phyloP scores from a whole-genome alignment of 2,888 invertebrate species.

The Meiosimyza platycephala region DNA sequence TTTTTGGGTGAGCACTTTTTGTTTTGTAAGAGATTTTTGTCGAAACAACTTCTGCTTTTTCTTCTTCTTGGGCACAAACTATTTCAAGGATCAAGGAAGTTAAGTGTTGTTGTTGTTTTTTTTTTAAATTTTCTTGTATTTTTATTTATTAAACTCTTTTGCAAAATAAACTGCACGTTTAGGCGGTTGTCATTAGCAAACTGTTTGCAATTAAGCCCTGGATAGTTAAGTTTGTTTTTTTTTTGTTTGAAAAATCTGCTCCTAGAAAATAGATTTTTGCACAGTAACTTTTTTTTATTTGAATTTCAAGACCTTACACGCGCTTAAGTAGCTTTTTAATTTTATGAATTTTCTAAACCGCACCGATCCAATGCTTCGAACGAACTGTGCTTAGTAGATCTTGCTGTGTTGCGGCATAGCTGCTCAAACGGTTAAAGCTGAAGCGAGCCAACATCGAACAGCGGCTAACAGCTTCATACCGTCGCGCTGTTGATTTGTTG shows the following conservation, averaged over 20 bases:
- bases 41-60: neutral
- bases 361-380: conserved; percentile 1
- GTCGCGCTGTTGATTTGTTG: too few relatives aligned
- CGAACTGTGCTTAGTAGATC: conserved; percentile 17
- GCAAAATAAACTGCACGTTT: too few relatives aligned
- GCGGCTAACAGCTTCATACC: too few relatives aligned
- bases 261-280: too few relatives aligned
- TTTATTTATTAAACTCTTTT: too few relatives aligned
- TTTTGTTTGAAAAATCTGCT: too few relatives aligned
- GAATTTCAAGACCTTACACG: too few relatives aligned
- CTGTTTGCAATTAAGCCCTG: neutral
- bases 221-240: neutral
- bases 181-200: conserved; percentile 34
- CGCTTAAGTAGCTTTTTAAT: too few relatives aligned
- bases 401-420: neutral
- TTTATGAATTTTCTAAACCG: neutral
- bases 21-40: neutral
- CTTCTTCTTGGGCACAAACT: neutral
- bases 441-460: neutral
- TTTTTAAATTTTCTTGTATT: too few relatives aligned
- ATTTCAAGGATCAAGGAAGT: conserved; percentile 3
- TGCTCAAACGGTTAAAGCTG: neutral
- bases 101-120: neutral
- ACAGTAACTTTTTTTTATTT: too few relatives aligned
- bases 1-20: neutral